These are phyloP conservation scores for Chironomus striatipennis DNA, from an alignment of 1,140 invertebrate species.

Conservation along the genomic window DNA sequence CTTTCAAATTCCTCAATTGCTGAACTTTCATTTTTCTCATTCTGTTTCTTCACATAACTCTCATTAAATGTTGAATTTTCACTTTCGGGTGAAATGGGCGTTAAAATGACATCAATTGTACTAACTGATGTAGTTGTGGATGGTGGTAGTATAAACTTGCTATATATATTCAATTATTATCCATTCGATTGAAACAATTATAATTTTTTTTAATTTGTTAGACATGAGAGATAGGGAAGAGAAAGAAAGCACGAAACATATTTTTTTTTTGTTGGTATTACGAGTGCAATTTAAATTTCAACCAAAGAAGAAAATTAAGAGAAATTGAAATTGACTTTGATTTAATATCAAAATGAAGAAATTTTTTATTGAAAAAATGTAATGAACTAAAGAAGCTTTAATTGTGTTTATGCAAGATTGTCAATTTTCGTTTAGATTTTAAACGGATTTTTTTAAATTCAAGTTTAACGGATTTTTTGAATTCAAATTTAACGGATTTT, in stretches of 20 bases:
- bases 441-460: too few species aligned
- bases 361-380: conserved; percentile 7
- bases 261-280: too few species aligned
- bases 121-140: background rate
- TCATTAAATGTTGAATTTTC: conserved; percentile 8
- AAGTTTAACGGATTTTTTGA: too few species aligned
- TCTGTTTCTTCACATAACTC: conserved; percentile 23
- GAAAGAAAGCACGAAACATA: conserved; percentile 22
- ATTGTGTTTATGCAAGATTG: too few species aligned
- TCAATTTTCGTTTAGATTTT: too few species aligned
- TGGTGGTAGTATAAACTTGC: conserved; percentile 25
- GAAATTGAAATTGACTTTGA: background rate
- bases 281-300: too few species aligned
- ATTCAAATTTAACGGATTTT: too few species aligned
- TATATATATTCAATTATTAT: conserved; percentile 22
- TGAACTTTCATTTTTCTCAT: conserved; percentile 6
- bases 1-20: conserved; percentile 13
- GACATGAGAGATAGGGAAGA: conserved; percentile 23
- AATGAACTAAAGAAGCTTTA: too few species aligned
- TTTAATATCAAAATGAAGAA: too few species aligned
- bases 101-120: background rate
- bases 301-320: too few species aligned
- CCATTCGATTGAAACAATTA: conserved; percentile 29
- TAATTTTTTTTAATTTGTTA: conserved; percentile 30
- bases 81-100: conserved; percentile 11